A percentile compares a stretch with the other conserved stretches of the same genome.
Evolutionary conservation across 2,888 invertebrate genomes (phyloP).

Genomic region (Orchesellides sinensis): DNA sequence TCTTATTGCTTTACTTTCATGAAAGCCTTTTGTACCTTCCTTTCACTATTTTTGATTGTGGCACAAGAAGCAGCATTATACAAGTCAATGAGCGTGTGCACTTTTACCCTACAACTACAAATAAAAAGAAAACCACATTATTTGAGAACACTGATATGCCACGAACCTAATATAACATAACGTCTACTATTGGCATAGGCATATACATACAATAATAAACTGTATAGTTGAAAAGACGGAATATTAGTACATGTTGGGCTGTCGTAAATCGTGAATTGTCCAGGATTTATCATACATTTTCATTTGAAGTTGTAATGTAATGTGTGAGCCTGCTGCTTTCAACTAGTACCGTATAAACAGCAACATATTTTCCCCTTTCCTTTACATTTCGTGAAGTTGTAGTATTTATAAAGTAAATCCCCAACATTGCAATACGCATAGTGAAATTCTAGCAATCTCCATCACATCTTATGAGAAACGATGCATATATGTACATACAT

Average conservation of each 20-base stretch:
- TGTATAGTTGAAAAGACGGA: neutral
- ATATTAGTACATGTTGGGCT: neutral
- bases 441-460: conserved; percentile 34
- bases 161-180: neutral
- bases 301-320: conserved; percentile 45
- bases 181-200: conserved; percentile 17
- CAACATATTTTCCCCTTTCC: conserved; percentile 1
- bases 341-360: conserved; percentile 1
- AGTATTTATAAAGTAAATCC: conserved; percentile 43
- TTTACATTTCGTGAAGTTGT: conserved; percentile 25
- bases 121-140: neutral
- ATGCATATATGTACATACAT: neutral
- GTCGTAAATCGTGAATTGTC: conserved; percentile 47
- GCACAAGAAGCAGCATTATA: neutral
- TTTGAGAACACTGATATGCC: neutral
- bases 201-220: no score
- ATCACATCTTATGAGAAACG: conserved; percentile 50
- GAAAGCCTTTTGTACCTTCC: neutral
- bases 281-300: conserved; percentile 62
- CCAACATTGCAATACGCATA: neutral
- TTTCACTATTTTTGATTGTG: conserved; percentile 11
- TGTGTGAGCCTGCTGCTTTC: conserved; percentile 14
- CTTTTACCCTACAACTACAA: neutral
- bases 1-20: conserved; percentile 10
- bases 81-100: neutral